phyloP scores from a whole-genome alignment of 2,797 vertebrate species.

The Sebastes wilsoni region DNA sequence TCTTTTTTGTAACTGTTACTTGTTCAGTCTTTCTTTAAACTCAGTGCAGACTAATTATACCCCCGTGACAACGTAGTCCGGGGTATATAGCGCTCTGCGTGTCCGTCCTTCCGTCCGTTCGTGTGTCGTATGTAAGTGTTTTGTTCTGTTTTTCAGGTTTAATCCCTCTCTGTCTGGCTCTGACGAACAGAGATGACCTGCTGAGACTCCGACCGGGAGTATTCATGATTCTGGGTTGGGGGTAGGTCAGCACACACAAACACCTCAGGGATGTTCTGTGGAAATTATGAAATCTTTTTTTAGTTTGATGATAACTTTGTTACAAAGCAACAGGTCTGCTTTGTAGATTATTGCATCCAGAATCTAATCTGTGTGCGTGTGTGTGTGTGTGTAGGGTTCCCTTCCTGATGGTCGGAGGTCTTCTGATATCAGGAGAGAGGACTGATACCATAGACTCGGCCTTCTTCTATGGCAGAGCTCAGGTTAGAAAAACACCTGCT shows the following conservation, averaged over 20 bases:
- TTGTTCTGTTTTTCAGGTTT: conserved; percentile 82
- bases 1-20: not conserved
- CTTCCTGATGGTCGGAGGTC: conserved; percentile 87
- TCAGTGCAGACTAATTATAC: not conserved
- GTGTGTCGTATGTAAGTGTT: not conserved
- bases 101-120: too few relatives aligned
- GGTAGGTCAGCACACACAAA: conserved; percentile 81
- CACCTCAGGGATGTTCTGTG: not conserved
- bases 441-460: conserved; percentile 88
- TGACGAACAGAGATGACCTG: conserved; percentile 89
- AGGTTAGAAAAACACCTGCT: conserved; percentile 80
- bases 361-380: not conserved
- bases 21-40: not conserved
- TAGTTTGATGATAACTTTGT: not conserved
- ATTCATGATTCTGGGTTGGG: conserved; percentile 93
- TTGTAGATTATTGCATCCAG: not conserved
- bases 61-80: too few relatives aligned
- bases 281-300: not conserved
- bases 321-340: not conserved
- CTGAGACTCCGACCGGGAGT: conserved; percentile 87
- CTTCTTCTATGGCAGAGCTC: conserved; percentile 94
- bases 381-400: conserved; percentile 83
- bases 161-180: conserved; percentile 90
- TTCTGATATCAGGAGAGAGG: conserved; percentile 87
- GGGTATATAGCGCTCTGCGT: too few relatives aligned